Conservation (phyloP, 2,797 vertebrate genomes). For the Telmatherina bonti region DNA sequence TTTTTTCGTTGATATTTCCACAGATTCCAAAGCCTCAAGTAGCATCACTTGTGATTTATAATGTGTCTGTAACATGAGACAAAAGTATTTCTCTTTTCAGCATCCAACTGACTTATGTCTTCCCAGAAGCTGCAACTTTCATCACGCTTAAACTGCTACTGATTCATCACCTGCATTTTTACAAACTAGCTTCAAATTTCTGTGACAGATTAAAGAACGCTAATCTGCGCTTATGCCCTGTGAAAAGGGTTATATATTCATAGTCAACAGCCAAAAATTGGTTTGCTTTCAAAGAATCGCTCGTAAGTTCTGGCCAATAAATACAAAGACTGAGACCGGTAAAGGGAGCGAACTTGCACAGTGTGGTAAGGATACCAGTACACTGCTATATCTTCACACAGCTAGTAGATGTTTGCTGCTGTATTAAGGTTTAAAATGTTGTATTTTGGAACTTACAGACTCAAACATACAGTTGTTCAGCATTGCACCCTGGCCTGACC, state of each 20-base stretch:
- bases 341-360: background rate
- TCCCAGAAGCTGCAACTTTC: background rate
- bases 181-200: too few relatives aligned
- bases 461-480: slow-evolving; percentile 1
- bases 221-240: background rate
- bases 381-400: background rate
- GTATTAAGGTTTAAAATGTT: background rate
- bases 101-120: background rate
- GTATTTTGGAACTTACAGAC: background rate
- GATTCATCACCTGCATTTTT: background rate
- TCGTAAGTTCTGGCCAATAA: background rate
- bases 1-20: background rate
- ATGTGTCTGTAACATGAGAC: background rate
- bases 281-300: background rate
- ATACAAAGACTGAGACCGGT: background rate
- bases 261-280: background rate
- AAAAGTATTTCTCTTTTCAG: background rate
- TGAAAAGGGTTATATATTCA: background rate
- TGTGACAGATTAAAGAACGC: too few relatives aligned
- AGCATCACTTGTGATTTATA: background rate
- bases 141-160: background rate
- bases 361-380: background rate
- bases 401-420: background rate
- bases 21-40: background rate
- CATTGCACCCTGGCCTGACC: slow-evolving; percentile 4